These are phyloP conservation scores for Heterohyrax brucei DNA, from an alignment of 2,797 vertebrate genomes.

Conservation along the genomic window DNA sequence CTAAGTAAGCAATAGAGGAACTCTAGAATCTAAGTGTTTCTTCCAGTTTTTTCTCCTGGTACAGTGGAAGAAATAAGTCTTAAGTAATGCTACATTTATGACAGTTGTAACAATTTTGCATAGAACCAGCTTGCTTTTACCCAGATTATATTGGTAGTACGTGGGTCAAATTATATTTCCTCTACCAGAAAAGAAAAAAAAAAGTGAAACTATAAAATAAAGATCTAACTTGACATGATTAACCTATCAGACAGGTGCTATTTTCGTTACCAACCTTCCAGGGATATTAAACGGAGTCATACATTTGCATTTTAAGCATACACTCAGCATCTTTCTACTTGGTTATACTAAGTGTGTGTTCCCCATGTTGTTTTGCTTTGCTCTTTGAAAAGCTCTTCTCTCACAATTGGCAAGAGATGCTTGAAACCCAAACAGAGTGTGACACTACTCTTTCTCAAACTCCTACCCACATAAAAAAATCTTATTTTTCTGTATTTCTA, in stretches of 20 bases:
- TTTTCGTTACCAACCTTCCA: conserved; percentile 50
- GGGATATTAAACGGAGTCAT: conserved; percentile 14
- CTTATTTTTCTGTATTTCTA: neutral
- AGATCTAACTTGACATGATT: neutral
- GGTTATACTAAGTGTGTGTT: conserved; percentile 47
- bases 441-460: neutral
- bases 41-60: neutral
- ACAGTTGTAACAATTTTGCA: neutral
- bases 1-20: conserved; percentile 9
- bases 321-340: conserved; percentile 69
- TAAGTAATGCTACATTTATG: conserved; percentile 31
- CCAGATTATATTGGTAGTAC: conserved; percentile 1
- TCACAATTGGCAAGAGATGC: conserved; percentile 42
- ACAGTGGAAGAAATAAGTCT: neutral
- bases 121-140: neutral
- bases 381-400: conserved; percentile 47
- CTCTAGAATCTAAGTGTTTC: neutral
- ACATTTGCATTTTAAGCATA: conserved; percentile 77
- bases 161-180: conserved; percentile 22
- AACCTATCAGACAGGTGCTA: conserved; percentile 63
- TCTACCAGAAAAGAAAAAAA: neutral
- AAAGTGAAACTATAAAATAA: neutral
- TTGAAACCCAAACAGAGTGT: conserved; percentile 57
- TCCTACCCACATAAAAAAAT: neutral
- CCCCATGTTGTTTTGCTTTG: conserved; percentile 55